Evolutionary conservation across 2,888 invertebrate genomes (phyloP).

Genomic region (Amphipyra berbera): DNA sequence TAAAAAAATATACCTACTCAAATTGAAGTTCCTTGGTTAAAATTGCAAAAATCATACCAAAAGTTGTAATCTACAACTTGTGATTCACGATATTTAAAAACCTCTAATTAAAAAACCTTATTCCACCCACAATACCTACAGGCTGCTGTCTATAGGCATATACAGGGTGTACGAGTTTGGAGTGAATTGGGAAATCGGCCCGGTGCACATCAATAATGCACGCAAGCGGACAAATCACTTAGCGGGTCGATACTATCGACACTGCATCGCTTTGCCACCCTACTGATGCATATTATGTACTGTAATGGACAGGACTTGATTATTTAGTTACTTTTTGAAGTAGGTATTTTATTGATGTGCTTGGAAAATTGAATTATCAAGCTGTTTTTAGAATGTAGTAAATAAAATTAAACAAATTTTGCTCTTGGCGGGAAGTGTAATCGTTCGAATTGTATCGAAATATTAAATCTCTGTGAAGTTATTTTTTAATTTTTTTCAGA

Average conservation of each 20-base stretch:
- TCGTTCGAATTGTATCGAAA: too few relatives aligned
- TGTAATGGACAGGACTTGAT: constrained; percentile 31
- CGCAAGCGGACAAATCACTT: constrained; percentile 83
- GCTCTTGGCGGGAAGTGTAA: too few relatives aligned
- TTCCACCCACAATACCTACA: constrained; percentile 3
- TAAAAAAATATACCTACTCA: too few relatives aligned
- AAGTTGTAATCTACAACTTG: too few relatives aligned
- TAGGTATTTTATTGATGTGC: constrained; percentile 3
- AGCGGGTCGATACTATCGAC: constrained; percentile 67
- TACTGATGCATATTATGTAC: constrained; percentile 55
- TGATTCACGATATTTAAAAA: not conserved
- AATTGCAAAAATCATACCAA: too few relatives aligned
- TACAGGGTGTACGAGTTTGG: constrained; percentile 49
- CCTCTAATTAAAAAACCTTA: constrained; percentile 2
- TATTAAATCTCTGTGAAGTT: too few relatives aligned
- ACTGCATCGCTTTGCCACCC: constrained; percentile 57
- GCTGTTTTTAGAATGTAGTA: too few relatives aligned
- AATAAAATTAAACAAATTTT: too few relatives aligned
- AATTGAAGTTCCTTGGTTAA: too few relatives aligned
- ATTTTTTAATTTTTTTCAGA: too few relatives aligned
- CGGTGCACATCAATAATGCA: constrained; percentile 83
- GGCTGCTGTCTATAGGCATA: constrained; percentile 18
- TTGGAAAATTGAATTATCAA: not conserved
- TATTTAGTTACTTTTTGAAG: constrained; percentile 31
- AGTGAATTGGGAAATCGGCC: constrained; percentile 69